phyloP scores from a whole-genome alignment of 2,797 vertebrate species.

The Cyclura pinguis region DNA sequence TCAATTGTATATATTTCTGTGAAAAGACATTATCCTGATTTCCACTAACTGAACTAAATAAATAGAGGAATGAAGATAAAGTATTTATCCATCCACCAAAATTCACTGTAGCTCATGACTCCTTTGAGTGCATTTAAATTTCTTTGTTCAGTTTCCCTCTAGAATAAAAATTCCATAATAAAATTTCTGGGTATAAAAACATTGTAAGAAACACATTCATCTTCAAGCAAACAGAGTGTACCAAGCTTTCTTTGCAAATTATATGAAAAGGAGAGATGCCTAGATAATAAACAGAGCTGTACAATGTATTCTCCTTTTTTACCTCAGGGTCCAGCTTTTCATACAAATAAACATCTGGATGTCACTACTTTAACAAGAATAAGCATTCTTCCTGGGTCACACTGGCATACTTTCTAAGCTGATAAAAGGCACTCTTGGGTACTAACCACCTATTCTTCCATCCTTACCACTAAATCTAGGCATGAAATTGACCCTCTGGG shows the following conservation, averaged over 20 bases:
- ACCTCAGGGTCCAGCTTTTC: background rate
- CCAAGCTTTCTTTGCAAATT: constrained; percentile 38
- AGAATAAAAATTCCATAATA: constrained; percentile 62
- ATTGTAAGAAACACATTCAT: background rate
- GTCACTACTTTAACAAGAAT: background rate
- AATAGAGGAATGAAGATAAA: constrained; percentile 63
- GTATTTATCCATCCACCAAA: constrained; percentile 34
- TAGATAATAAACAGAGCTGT: constrained; percentile 11
- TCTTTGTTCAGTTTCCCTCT: constrained; percentile 61
- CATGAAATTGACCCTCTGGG: background rate
- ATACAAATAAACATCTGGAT: background rate
- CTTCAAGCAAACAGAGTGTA: constrained; percentile 40
- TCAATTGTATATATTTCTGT: constrained; percentile 22
- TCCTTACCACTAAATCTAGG: background rate
- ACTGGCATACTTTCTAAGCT: background rate
- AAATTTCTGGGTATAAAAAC: constrained; percentile 53
- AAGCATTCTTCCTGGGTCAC: background rate
- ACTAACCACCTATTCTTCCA: background rate
- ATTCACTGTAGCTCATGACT: constrained; percentile 56
- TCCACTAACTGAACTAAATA: constrained; percentile 22
- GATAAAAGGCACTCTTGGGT: background rate
- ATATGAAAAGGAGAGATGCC: constrained; percentile 30
- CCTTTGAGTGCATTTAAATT: constrained; percentile 61
- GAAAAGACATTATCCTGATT: constrained; percentile 42
- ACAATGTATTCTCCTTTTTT: constrained; percentile 33